A percentile compares a stretch with the other conserved stretches of the same genome.
These are phyloP conservation scores for Beris morrisii DNA, from an alignment of 2,888 invertebrate genomes.

Conservation along the genomic window DNA sequence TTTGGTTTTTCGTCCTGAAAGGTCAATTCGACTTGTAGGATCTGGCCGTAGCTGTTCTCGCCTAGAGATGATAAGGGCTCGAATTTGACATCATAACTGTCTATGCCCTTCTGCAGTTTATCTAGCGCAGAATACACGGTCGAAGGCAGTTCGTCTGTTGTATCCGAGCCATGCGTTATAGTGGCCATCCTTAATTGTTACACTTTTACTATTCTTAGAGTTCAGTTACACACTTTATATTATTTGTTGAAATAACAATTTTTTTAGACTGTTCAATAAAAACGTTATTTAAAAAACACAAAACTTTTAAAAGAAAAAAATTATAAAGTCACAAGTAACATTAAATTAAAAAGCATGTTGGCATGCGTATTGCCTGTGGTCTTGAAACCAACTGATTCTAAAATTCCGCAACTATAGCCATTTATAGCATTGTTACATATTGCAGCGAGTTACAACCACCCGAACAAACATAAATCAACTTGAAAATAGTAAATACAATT, in stretches of 20 bases:
- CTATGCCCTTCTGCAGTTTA: not conserved
- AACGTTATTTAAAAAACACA: conserved; percentile 1
- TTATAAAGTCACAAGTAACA: not conserved
- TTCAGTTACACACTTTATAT: too few species aligned
- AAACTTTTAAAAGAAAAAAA: conserved; percentile 2
- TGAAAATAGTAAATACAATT: conserved; percentile 19
- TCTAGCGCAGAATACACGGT: not conserved
- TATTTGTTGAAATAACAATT: not conserved
- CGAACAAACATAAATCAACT: conserved; percentile 5
- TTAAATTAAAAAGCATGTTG: conserved; percentile 1
- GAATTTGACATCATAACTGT: not conserved
- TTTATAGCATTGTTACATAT: conserved; percentile 15
- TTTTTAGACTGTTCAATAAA: not conserved
- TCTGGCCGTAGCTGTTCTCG: conserved; percentile 45
- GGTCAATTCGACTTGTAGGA: conserved; percentile 40
- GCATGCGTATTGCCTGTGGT: conserved; percentile 4
- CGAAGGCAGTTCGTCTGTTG: not conserved
- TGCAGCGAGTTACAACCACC: not conserved
- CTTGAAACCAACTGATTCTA: conserved; percentile 12
- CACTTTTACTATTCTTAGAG: too few species aligned
- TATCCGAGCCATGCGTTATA: not conserved
- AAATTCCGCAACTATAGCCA: conserved; percentile 7
- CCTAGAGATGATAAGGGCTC: conserved; percentile 35
- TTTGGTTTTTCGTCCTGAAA: not conserved
- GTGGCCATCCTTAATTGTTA: not conserved